These are phyloP conservation scores for Hoplias malabaricus DNA, from an alignment of 2,113 vertebrate species.

Conservation along the genomic window DNA sequence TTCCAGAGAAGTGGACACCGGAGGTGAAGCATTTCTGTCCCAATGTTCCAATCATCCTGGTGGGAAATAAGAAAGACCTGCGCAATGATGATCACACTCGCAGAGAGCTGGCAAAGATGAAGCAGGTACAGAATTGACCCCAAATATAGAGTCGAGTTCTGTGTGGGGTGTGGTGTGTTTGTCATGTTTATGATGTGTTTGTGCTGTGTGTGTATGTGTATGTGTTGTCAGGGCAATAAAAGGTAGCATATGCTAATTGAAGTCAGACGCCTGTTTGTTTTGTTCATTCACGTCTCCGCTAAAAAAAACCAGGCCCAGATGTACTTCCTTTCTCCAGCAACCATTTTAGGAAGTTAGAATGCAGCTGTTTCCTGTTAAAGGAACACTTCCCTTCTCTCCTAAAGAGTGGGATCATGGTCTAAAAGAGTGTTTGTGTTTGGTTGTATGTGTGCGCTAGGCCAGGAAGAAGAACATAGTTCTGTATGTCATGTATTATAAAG, in stretches of 20 bases:
- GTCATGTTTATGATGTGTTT: not conserved
- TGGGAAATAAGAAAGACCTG: conserved; percentile 97
- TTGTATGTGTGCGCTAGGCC: not conserved
- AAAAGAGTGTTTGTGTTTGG: not conserved
- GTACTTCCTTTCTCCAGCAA: conserved; percentile 22
- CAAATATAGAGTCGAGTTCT: not conserved
- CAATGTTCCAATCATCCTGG: conserved; percentile 95
- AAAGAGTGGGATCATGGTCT: conserved; percentile 5
- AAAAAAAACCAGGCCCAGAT: conserved; percentile 19
- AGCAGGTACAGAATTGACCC: too few relatives aligned
- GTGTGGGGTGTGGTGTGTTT: not conserved
- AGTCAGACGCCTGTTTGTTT: conserved; percentile 23
- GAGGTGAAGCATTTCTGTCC: conserved; percentile 99
- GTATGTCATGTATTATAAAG: too few relatives aligned
- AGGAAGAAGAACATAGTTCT: too few relatives aligned
- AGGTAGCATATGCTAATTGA: not conserved
- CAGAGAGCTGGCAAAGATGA: conserved; percentile 94
- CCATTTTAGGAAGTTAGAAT: conserved; percentile 16
- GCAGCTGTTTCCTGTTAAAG: conserved; percentile 45
- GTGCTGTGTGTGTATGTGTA: not conserved
- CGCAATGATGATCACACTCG: conserved; percentile 93
- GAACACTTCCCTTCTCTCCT: conserved; percentile 10
- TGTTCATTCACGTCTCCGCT: conserved; percentile 14
- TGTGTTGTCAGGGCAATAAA: not conserved
- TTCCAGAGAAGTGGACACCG: conserved; percentile 97